phyloP scores from a whole-genome alignment of 2,888 invertebrate species.

The Trilocha varians region DNA sequence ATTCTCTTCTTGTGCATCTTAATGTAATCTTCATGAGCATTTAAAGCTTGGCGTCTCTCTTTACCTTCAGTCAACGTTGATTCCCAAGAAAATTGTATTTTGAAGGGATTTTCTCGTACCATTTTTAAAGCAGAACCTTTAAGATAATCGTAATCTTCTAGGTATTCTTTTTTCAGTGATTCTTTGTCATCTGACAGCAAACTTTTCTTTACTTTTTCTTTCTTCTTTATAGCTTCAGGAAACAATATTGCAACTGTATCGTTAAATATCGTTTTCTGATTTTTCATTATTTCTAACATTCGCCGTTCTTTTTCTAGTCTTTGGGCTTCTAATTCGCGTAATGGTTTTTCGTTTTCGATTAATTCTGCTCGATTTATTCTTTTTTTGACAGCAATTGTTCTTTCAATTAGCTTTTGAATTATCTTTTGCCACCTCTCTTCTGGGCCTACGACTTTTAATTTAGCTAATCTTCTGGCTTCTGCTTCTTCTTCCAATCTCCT shows the following conservation, averaged over 20 bases:
- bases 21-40: constrained; percentile 44
- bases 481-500: constrained; percentile 62
- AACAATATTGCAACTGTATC: constrained; percentile 76
- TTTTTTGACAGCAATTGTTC: constrained; percentile 76
- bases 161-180: constrained; percentile 41
- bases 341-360: constrained; percentile 74
- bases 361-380: constrained; percentile 74
- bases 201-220: constrained; percentile 50
- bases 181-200: constrained; percentile 55
- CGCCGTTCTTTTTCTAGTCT: constrained; percentile 71
- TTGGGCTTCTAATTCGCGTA: constrained; percentile 73
- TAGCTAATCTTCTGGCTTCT: constrained; percentile 58
- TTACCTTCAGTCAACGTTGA: constrained; percentile 65
- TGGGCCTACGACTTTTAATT: constrained; percentile 49
- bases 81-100: constrained; percentile 71
- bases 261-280: constrained; percentile 76
- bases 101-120: constrained; percentile 61
- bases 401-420: constrained; percentile 77
- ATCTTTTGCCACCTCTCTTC: constrained; percentile 76
- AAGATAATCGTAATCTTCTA: constrained; percentile 45
- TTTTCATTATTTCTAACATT: constrained; percentile 71
- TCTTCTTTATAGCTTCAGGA: constrained; percentile 72
- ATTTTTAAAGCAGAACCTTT: constrained; percentile 39
- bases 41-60: constrained; percentile 59
- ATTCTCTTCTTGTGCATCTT: constrained; percentile 45